phyloP scores from a whole-genome alignment of 2,888 invertebrate genomes.

The Willowsia nigromaculata region DNA sequence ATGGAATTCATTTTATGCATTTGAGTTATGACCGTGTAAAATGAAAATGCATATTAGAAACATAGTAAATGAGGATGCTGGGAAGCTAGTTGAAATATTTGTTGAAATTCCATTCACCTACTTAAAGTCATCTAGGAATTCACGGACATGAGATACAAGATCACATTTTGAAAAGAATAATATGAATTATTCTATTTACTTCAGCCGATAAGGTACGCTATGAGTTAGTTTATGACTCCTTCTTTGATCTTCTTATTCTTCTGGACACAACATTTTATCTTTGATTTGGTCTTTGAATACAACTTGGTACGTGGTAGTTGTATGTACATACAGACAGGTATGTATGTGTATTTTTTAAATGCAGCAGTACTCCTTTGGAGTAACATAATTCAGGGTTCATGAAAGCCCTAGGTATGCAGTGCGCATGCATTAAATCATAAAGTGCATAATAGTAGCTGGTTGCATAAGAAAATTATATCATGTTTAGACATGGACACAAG shows the following conservation, averaged over 20 bases:
- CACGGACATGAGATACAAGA: constrained; percentile 54
- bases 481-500: constrained; percentile 55
- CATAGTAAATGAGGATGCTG: not conserved
- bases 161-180: constrained; percentile 34
- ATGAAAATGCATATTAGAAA: not conserved
- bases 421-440: constrained; percentile 56
- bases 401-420: constrained; percentile 14
- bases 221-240: constrained; percentile 27
- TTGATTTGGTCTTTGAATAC: not conserved
- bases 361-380: not conserved
- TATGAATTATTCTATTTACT: constrained; percentile 51
- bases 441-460: constrained; percentile 60
- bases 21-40: not conserved
- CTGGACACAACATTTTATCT: not conserved
- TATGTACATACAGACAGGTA: no score
- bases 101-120: constrained; percentile 59
- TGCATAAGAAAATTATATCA: constrained; percentile 49
- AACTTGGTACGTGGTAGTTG: no score
- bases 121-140: constrained; percentile 56
- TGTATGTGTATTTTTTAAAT: not conserved
- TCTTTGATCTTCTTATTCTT: not conserved
- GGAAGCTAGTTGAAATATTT: constrained; percentile 36
- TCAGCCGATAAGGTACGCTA: constrained; percentile 59
- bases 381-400: not conserved
- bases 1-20: not conserved